A percentile compares a stretch with the other conserved stretches of the same genome.
These are phyloP conservation scores for Bubo blakistoni DNA, from an alignment of 2,113 vertebrate genomes.

Conservation along the genomic window DNA sequence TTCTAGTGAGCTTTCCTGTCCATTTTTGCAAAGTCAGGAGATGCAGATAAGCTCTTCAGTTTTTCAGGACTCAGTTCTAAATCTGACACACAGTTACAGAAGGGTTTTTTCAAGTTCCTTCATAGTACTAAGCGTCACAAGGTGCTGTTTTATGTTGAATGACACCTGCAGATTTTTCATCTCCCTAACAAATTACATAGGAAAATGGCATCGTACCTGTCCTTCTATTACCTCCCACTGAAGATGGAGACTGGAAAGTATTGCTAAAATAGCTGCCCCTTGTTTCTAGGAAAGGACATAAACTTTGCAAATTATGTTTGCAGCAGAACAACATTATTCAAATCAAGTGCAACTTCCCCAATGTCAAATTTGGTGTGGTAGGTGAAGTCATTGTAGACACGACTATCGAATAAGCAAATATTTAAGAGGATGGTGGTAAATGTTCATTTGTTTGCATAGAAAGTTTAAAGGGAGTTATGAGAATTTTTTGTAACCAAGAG, in stretches of 20 bases:
- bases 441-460: background rate
- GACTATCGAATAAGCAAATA: background rate
- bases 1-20: background rate
- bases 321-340: background rate
- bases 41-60: background rate
- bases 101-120: background rate
- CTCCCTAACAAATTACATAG: background rate
- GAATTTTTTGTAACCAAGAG: background rate
- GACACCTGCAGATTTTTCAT: background rate
- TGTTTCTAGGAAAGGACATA: background rate
- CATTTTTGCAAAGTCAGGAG: background rate
- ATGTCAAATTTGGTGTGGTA: background rate
- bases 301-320: background rate
- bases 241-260: background rate
- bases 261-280: background rate
- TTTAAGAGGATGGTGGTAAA: background rate
- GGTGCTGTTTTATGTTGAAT: background rate
- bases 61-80: background rate
- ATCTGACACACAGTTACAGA: background rate
- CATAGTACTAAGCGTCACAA: background rate
- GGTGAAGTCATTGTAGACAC: background rate
- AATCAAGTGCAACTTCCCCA: background rate
- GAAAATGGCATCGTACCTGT: background rate
- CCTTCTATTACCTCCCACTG: background rate
- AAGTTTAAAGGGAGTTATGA: background rate